Percentiles rank a stretch among this genome's conserved stretches.
phyloP scores from a whole-genome alignment of 2,888 invertebrate species.

The Noctua janthina region DNA sequence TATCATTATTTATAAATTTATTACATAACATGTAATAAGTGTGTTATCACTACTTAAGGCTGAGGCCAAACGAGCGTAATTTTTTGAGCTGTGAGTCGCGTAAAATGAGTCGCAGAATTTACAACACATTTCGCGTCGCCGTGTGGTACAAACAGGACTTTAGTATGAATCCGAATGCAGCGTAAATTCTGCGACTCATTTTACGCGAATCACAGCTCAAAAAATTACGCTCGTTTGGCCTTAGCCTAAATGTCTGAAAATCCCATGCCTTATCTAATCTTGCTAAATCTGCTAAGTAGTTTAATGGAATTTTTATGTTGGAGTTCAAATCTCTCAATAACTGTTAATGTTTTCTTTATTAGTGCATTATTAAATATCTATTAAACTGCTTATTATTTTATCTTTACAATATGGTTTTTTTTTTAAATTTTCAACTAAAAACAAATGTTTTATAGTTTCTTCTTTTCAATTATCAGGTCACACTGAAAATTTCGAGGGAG shows the following conservation, averaged over 20 bases:
- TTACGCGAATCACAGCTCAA: too few relatives aligned
- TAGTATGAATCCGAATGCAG: too few relatives aligned
- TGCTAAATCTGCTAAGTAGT: slow-evolving; percentile 13
- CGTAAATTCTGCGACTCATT: too few relatives aligned
- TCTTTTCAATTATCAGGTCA: slow-evolving; percentile 84
- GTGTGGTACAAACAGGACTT: too few relatives aligned
- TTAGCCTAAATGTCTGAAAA: slow-evolving; percentile 23
- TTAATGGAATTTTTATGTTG: slow-evolving; percentile 11
- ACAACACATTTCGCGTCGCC: too few relatives aligned
- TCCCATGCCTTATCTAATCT: slow-evolving; percentile 30
- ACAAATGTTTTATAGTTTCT: not conserved
- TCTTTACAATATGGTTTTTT: not conserved
- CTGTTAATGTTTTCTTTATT: not conserved
- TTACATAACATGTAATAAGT: not conserved
- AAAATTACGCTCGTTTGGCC: too few relatives aligned
- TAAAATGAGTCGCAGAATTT: too few relatives aligned
- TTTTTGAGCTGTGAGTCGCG: too few relatives aligned
- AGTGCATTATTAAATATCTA: not conserved
- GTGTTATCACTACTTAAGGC: slow-evolving; percentile 18
- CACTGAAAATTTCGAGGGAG: slow-evolving; percentile 92
- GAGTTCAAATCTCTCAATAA: not conserved
- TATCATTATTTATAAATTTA: slow-evolving; percentile 20
- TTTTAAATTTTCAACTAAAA: not conserved
- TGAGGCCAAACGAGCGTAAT: too few relatives aligned
- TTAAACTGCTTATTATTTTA: not conserved